Base-by-base conservation (phyloP, 2,797 vertebrate species). In the Pelochelys cantorii region DNA sequence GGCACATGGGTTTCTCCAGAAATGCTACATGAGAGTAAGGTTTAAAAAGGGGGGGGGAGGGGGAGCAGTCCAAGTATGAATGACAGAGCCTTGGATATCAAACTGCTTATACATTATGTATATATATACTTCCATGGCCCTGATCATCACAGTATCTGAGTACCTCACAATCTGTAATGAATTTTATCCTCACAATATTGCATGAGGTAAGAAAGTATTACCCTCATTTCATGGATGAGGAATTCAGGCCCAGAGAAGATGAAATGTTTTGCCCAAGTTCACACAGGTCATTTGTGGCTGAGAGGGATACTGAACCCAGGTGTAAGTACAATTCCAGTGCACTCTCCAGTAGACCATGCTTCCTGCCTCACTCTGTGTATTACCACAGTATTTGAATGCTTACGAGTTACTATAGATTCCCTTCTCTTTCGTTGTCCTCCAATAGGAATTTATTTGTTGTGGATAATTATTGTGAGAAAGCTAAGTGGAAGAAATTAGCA, bases 131-230 rank as follows among this genome's bases (percentile, higher is more conserved):
- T 88, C 87, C 68, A 92, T 0, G 22, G 48, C 78, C 82, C 65
- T 87, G 83, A 87, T 81, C 86, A 83, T 7, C 86, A n/a, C 52
- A 92, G 27, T 68, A 74, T 29, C 77, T n/a, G 54, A 59, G 78
- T n/a, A 85, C 81, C 94, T 93, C 90, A 81, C 7, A 87, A 86
- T 59, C 81, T 85, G 84, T 90, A 92, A 94, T 71, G n/a, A n/a
- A 12, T 71, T 37, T 37, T 71, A 37, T 71, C 81, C 89, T 92
- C 82, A 75, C 65, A 78, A 90, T 93, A 89, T n/a, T 83, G 93
- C 79, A 90, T 86, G 84, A 94, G 86, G 37, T 65, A 90, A 48
- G 85, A 94, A 89, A 83, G 59, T 86, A 23, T 34, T 87, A 77
- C 79, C 94, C 84, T 88, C 71, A 4, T 52, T 80, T 91, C 34